Percentiles rank a stretch among this genome's conserved stretches.
These are phyloP conservation scores for Drosophila basisetae DNA, from an alignment of 2,888 invertebrate genomes.

Conservation along the genomic window DNA sequence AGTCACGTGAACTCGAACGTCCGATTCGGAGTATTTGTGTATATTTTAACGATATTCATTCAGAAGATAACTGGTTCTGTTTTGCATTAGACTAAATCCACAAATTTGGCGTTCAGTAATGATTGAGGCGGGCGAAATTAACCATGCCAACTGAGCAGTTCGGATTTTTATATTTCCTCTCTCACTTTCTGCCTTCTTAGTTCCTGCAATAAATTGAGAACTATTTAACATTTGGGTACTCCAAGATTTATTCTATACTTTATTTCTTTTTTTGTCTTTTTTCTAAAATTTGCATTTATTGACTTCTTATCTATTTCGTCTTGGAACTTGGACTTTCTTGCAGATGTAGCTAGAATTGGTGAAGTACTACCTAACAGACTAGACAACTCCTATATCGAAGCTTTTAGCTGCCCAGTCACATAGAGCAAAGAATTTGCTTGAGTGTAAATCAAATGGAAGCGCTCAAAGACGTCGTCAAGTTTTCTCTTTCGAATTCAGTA, in stretches of 20 bases:
- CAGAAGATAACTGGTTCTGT: too few species aligned
- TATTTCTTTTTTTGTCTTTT: too few species aligned
- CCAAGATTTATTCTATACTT: background rate
- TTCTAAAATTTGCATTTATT: background rate
- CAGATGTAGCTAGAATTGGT: background rate
- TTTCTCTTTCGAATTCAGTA: constrained; percentile 1
- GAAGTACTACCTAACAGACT: background rate
- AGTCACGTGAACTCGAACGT: background rate
- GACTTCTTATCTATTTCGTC: background rate
- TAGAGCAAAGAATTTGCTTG: constrained; percentile 46
- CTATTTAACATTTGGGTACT: background rate
- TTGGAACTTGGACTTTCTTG: too few species aligned
- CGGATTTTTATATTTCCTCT: background rate
- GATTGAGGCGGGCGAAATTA: background rate
- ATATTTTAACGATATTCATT: background rate
- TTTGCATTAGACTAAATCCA: background rate
- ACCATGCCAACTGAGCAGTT: background rate
- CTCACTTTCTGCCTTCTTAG: background rate
- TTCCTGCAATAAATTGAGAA: background rate
- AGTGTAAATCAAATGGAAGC: constrained; percentile 42
- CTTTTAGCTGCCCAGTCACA: constrained; percentile 18
- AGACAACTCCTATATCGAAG: background rate
- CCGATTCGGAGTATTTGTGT: background rate
- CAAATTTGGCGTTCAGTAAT: background rate
- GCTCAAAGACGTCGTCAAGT: constrained; percentile 33